A percentile compares a stretch with the other conserved stretches of the same genome.
phyloP scores from a whole-genome alignment of 2,888 invertebrate genomes.

The Troglohyphantes excavatus region DNA sequence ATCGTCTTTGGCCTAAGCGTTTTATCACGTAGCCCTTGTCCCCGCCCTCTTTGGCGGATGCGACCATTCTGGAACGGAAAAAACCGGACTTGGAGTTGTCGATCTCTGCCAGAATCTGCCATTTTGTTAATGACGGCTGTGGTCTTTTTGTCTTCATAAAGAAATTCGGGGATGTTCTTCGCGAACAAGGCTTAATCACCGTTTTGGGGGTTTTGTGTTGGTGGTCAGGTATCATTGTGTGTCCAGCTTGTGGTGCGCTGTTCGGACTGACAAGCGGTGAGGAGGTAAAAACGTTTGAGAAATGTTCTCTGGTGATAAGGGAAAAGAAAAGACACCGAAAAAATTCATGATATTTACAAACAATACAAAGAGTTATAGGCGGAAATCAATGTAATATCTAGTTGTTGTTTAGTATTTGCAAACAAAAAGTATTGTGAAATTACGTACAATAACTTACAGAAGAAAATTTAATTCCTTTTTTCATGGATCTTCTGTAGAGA shows the following conservation, averaged over 20 bases:
- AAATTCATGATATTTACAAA: too few species aligned
- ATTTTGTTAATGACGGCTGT: conserved; percentile 37
- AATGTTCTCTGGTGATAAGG: too few species aligned
- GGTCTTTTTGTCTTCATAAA: conserved; percentile 47
- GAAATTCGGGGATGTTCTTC: conserved; percentile 11
- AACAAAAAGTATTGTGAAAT: too few species aligned
- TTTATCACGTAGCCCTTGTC: conserved; percentile 49
- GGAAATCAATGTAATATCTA: too few species aligned
- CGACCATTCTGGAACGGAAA: conserved; percentile 9
- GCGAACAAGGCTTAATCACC: conserved; percentile 26
- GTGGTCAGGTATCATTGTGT: conserved; percentile 52
- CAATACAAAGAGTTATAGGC: too few species aligned
- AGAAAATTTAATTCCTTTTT: too few species aligned
- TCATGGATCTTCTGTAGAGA: too few species aligned
- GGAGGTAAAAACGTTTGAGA: too few species aligned
- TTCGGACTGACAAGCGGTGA: too few species aligned
- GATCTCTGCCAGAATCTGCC: conserved; percentile 3
- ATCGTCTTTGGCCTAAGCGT: conserved; percentile 38
- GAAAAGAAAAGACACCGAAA: too few species aligned
- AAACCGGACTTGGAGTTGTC: conserved; percentile 24
- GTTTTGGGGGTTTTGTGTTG: conserved; percentile 8
- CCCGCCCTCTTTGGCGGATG: conserved; percentile 53
- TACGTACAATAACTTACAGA: too few species aligned
- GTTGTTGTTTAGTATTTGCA: too few species aligned
- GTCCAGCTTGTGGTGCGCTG: conserved; percentile 3